A percentile compares a stretch with the other conserved stretches of the same genome.
Evolutionary conservation across 1,140 invertebrate species (phyloP).

Genomic region (Euglossa dilemma): DNA sequence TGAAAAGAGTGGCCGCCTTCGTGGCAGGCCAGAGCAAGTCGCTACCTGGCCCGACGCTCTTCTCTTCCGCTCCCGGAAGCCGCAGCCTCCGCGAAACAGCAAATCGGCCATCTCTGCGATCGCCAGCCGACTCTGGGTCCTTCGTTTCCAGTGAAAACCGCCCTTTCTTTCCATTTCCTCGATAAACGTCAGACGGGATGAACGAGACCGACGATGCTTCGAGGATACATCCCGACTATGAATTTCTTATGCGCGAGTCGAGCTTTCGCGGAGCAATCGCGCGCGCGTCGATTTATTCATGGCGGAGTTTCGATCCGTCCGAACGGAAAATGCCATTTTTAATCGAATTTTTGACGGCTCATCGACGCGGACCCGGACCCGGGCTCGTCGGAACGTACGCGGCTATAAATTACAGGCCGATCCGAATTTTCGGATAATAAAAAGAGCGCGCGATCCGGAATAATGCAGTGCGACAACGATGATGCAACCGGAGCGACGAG

Average conservation of each 20-base stretch:
- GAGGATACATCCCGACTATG: background rate
- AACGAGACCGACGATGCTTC: background rate
- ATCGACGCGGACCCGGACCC: background rate
- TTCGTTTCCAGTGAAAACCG: conserved; percentile 7
- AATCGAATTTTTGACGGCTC: background rate
- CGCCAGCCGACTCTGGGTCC: background rate
- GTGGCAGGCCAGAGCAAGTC: conserved; percentile 24
- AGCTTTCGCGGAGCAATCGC: too few relatives aligned
- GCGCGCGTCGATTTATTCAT: too few relatives aligned
- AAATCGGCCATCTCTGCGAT: conserved; percentile 32
- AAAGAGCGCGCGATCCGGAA: background rate
- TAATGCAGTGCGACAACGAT: too few relatives aligned
- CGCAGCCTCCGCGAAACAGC: background rate
- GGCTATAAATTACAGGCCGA: background rate
- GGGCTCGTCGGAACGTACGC: background rate
- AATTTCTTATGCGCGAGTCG: too few relatives aligned
- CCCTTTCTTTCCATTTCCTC: background rate
- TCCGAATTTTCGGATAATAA: background rate
- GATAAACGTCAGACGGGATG: background rate
- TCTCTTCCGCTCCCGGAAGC: conserved; percentile 26
- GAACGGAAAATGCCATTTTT: background rate
- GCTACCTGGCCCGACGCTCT: conserved; percentile 19
- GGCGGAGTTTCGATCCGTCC: too few relatives aligned
- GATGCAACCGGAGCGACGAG: background rate
- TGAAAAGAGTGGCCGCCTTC: conserved; percentile 25